phyloP scores from a whole-genome alignment of 1,140 invertebrate species.

The Pinna nobilis region DNA sequence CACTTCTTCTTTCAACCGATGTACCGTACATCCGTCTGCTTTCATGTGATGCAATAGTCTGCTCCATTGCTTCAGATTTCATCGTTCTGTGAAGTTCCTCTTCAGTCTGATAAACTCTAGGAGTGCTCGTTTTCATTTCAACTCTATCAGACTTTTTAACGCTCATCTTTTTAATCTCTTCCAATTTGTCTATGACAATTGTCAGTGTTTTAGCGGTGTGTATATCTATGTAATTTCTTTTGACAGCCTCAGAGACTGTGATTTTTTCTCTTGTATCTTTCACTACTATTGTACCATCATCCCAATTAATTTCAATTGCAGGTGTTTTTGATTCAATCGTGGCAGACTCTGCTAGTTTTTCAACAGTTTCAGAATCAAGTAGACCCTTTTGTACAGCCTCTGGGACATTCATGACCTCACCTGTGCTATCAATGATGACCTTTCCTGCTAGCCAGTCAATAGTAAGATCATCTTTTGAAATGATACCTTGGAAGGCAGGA shows the following conservation, averaged over 20 bases:
- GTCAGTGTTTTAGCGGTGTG: slow-evolving; percentile 57
- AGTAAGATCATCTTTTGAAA: slow-evolving; percentile 56
- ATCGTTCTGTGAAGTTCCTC: background rate
- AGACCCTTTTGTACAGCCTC: slow-evolving; percentile 90
- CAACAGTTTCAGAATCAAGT: slow-evolving; percentile 86
- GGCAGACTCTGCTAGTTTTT: slow-evolving; percentile 79
- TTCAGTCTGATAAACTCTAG: background rate
- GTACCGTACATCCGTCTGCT: background rate
- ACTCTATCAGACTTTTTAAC: background rate
- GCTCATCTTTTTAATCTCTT: slow-evolving; percentile 27
- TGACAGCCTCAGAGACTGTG: slow-evolving; percentile 85
- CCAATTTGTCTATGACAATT: slow-evolving; percentile 56
- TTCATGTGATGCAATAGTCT: background rate
- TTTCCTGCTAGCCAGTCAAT: slow-evolving; percentile 65
- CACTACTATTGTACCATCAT: slow-evolving; percentile 78
- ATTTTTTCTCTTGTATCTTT: slow-evolving; percentile 85
- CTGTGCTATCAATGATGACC: slow-evolving; percentile 84
- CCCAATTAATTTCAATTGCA: slow-evolving; percentile 69
- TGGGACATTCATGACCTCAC: slow-evolving; percentile 85
- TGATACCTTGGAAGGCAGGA: background rate
- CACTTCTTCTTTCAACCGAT: background rate
- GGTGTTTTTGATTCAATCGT: slow-evolving; percentile 76
- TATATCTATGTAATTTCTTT: slow-evolving; percentile 83
- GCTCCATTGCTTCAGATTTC: background rate
- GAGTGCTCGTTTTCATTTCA: background rate